Percentiles rank a stretch among this genome's conserved stretches.
Evolutionary conservation across 2,888 invertebrate species (phyloP).

Genomic region (Orthosia cruda): DNA sequence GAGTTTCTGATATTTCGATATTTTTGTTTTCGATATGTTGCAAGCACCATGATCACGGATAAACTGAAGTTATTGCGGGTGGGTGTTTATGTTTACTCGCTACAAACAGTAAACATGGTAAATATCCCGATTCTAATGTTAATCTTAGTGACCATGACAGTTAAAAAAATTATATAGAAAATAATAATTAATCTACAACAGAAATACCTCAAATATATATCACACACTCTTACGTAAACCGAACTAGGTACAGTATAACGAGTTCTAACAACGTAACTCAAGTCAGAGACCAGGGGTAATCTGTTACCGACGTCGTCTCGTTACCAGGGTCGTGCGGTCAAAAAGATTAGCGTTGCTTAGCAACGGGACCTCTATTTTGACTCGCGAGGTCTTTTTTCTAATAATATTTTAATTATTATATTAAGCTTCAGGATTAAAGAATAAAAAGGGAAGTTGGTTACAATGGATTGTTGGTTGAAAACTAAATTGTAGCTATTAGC

Average conservation of each 20-base stretch:
- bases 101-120: too few relatives aligned
- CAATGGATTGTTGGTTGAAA: constrained; percentile 32
- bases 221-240: constrained; percentile 18
- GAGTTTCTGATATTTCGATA: too few relatives aligned
- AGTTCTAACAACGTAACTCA: constrained; percentile 63
- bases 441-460: constrained; percentile 9
- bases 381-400: constrained; percentile 40
- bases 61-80: too few relatives aligned
- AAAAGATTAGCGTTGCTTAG: constrained; percentile 70
- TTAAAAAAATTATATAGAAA: too few relatives aligned
- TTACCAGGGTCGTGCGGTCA: constrained; percentile 72
- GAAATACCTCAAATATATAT: constrained; percentile 25
- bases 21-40: too few relatives aligned
- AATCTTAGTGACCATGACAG: too few relatives aligned
- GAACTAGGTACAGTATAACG: constrained; percentile 47
- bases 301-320: constrained; percentile 72
- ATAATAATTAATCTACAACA: background rate
- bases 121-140: too few relatives aligned
- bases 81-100: too few relatives aligned
- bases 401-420: constrained; percentile 62
- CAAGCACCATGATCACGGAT: too few relatives aligned
- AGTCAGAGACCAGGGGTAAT: constrained; percentile 69
- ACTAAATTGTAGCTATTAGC: constrained; percentile 58
- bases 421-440: constrained; percentile 18
- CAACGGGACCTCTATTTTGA: constrained; percentile 55